phyloP scores from a whole-genome alignment of 2,113 vertebrate species.

The Melospiza georgiana region DNA sequence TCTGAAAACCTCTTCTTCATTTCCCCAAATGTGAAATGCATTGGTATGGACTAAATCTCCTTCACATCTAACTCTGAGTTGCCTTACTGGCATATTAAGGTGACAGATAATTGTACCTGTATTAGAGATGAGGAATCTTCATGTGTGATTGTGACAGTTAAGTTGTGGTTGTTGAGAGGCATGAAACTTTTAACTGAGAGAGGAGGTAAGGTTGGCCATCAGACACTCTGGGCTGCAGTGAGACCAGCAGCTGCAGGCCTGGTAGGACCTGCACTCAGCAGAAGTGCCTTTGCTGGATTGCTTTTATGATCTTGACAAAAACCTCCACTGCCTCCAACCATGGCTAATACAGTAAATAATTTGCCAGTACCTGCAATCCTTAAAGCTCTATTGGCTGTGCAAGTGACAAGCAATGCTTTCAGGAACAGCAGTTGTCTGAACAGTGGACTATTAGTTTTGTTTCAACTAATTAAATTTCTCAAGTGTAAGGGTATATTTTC shows the following conservation, averaged over 20 bases:
- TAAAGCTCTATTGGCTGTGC: neutral
- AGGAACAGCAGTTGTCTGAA: neutral
- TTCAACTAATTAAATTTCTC: neutral
- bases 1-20: neutral
- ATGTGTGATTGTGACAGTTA: neutral
- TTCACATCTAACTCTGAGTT: neutral
- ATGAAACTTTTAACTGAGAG: neutral
- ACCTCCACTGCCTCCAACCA: rapidly evolving
- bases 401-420: neutral
- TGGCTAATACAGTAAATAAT: neutral
- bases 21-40: neutral
- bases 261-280: neutral
- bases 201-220: neutral
- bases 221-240: neutral
- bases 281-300: neutral
- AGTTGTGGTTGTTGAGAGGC: neutral
- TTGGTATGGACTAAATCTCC: neutral
- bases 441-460: neutral
- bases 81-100: neutral
- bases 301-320: neutral
- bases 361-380: neutral
- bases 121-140: neutral
- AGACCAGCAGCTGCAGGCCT: neutral
- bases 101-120: neutral
- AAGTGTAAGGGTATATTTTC: neutral